Evolutionary conservation across 2,113 vertebrate genomes (phyloP), one percentile per base, ranked within the genome.

Genomic region (Pterocles orientalis): DNA sequence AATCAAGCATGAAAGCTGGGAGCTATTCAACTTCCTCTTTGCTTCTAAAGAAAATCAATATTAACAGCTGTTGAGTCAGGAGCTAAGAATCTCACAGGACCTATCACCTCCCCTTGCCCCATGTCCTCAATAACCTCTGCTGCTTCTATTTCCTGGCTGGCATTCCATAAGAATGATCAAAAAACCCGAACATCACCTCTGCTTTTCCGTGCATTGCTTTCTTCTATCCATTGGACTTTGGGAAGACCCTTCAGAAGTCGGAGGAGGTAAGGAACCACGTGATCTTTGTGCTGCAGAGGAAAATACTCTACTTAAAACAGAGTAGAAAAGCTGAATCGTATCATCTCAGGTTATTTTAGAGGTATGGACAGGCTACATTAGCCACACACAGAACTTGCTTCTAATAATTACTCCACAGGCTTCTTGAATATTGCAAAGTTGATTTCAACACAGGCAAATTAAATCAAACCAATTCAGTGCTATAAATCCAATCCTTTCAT

Each of bases 211-310:
- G 98, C 98, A 10, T 97, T 98, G 97, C 97, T 99, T 96, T 99
- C 99, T 97, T 99, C 99, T 86, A 99, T 99, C 99, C 99, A 99
- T 1, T 99, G 99, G 53, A 99, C 99, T 96, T 99, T 99, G 56
- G 99, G 99, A 73, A 99, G 98, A 45, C 99, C 99, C 96, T 97
- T 99, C 95, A 99, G 96, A 65, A 99, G 98, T 78, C 98, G 99
- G 86, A 99, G 98, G 70, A 99, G 98, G 95, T 99, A 99, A 47
- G 98, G 97, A 96, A 99, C 98, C 97, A 99, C 91, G 4, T 93
- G 97, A 62, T 99, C 99, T 98, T 99, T 99, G 98, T 99, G 99
- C 99, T 99, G 91, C 58, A 96, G 93, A 75, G 26, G 51, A 97
- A 98, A 91, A 79, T 39, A 94, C 8, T 90, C 17, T 39, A 20